Evolutionary conservation across 1,140 invertebrate genomes (phyloP), one percentile per base, ranked within the genome.

Genomic region (Nasonia longicornis): DNA sequence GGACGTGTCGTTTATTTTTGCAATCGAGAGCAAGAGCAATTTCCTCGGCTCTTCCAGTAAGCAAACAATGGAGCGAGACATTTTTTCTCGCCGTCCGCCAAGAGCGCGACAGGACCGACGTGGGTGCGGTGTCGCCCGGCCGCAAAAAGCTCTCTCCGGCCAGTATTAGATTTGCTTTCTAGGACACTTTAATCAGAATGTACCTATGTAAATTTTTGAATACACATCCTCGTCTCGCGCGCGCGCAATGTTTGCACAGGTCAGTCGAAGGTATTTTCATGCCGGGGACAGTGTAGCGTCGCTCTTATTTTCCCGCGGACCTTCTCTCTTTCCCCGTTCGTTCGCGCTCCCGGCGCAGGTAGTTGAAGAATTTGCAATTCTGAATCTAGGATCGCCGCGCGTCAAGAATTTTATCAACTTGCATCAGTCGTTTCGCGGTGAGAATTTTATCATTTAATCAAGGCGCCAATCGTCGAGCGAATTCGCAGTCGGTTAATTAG

Each of bases 141-240:
- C 78, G 84, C 52, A 64, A 58, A 75, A 69, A 72, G 26, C 72
- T 63, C 81, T 16, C 72, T 63, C 81, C 31, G 22, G 35, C 16
- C 85, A 88, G 88, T 89, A 91, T 91, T 91, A 91, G 89, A 91
- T 91, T 91, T 91, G 87, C 89, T 90, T 89, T 89, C 87, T 89
- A 87, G 90, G 89, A 90, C 88, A 90, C 89, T 91, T 91, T 91
- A 91, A 91, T 91, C 89, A 91, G 89, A 90, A 90, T 89, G 89
- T 91, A 91, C 89, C 90, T 91, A 91, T 91, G 90, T 89, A 91
- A 91, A 91, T 91, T 91, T 91, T 91, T 91, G 89, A 91, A 90
- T 88, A 90, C 89, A 91, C 89, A 90, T 89, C 87, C 89, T 87
- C 88, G 85, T 87, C 85, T 85, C 84, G 80, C 83, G 87, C 88